phyloP scores from a whole-genome alignment of 2,888 invertebrate genomes.

The Epistrophe grossulariae region DNA sequence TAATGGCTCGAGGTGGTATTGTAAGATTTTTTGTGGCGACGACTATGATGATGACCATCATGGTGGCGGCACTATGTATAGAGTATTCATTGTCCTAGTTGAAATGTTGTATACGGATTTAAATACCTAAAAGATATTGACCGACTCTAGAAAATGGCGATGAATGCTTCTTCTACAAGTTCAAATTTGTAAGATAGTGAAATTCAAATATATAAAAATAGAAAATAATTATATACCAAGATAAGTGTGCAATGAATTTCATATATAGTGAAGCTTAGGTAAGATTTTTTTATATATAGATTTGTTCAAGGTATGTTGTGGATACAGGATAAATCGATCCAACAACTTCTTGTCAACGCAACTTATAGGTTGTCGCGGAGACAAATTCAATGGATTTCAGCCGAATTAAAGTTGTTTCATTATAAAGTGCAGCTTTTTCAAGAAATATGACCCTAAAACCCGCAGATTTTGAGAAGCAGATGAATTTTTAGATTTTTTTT shows the following conservation, averaged over 20 bases:
- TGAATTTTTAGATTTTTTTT: too few relatives aligned
- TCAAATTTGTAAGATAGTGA: not conserved
- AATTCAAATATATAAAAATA: not conserved
- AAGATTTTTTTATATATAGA: not conserved
- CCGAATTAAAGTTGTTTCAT: too few relatives aligned
- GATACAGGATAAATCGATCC: too few relatives aligned
- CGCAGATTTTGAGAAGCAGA: too few relatives aligned
- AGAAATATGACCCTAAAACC: too few relatives aligned
- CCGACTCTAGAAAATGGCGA: slow-evolving; percentile 30
- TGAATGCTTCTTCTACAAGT: not conserved
- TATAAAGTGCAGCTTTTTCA: too few relatives aligned
- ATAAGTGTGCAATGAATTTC: not conserved
- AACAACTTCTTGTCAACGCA: too few relatives aligned
- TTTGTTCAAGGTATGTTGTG: too few relatives aligned
- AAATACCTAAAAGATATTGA: slow-evolving; percentile 54
- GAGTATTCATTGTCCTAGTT: slow-evolving; percentile 48
- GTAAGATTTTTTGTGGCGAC: not conserved
- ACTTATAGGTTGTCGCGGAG: too few relatives aligned
- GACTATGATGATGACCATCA: not conserved
- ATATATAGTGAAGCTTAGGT: not conserved
- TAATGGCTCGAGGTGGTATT: slow-evolving; percentile 50
- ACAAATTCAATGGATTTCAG: too few relatives aligned
- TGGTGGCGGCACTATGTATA: slow-evolving; percentile 14
- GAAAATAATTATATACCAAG: slow-evolving; percentile 12
- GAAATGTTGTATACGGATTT: slow-evolving; percentile 44